Conservation (phyloP, 2,888 invertebrate species). For the Drosophila nigritarsus region DNA sequence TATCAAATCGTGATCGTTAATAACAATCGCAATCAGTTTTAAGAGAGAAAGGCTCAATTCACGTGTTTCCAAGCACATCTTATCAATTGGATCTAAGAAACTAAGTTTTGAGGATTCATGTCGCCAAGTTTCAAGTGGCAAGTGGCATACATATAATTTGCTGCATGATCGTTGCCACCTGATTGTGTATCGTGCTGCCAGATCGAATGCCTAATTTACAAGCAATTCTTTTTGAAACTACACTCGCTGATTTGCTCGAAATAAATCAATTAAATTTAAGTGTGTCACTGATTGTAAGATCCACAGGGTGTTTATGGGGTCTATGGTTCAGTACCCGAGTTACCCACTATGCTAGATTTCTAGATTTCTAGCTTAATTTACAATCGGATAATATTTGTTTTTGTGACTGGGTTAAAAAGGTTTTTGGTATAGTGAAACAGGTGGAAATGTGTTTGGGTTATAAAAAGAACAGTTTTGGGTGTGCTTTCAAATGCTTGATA, state of each 20-base stretch:
- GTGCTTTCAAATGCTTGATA: not conserved
- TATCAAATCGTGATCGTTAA: not conserved
- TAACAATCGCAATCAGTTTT: not conserved
- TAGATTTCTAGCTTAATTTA: slow-evolving; percentile 40
- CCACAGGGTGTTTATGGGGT: not conserved
- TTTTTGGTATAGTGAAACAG: not conserved
- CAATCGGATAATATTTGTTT: slow-evolving; percentile 29
- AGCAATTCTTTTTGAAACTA: slow-evolving; percentile 77
- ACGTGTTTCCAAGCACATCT: not conserved
- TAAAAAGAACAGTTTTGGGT: not conserved
- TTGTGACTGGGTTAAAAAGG: slow-evolving; percentile 9
- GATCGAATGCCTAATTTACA: slow-evolving; percentile 73
- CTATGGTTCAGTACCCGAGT: not conserved
- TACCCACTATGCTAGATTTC: slow-evolving; percentile 19
- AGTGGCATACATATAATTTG: not conserved
- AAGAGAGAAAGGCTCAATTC: not conserved
- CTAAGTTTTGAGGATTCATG: slow-evolving; percentile 4
- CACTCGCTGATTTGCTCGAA: slow-evolving; percentile 73
- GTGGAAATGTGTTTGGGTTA: not conserved
- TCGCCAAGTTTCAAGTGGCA: slow-evolving; percentile 15
- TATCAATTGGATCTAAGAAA: slow-evolving; percentile 9
- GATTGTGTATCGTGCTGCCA: slow-evolving; percentile 42
- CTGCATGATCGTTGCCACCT: slow-evolving; percentile 32
- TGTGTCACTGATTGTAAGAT: slow-evolving; percentile 73
- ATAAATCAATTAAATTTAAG: slow-evolving; percentile 81